These are phyloP conservation scores for Gavialis gangeticus DNA, from an alignment of 2,113 vertebrate genomes.

Conservation along the genomic window DNA sequence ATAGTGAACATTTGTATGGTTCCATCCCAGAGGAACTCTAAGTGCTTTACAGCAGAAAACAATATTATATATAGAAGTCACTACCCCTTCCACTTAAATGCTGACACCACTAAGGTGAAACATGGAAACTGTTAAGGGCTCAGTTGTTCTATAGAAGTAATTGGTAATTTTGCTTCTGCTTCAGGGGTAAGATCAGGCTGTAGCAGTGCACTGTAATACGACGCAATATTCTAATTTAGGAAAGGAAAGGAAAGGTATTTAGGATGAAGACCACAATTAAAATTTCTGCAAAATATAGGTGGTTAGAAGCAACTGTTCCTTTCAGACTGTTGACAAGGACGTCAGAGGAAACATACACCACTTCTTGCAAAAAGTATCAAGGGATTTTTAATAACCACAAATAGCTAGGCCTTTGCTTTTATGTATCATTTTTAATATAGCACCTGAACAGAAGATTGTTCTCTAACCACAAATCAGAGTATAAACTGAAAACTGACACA, in stretches of 20 bases:
- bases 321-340: background rate
- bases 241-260: background rate
- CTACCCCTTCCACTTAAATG: background rate
- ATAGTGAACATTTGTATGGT: background rate
- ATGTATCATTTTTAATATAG: background rate
- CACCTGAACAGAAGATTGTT: background rate
- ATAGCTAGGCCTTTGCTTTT: background rate
- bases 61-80: background rate
- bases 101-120: background rate
- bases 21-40: background rate
- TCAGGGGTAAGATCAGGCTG: background rate
- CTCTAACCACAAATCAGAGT: background rate
- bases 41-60: background rate
- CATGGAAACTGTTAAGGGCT: background rate
- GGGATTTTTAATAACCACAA: background rate
- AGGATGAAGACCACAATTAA: background rate
- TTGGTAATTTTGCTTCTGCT: background rate
- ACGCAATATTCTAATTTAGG: background rate
- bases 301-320: background rate
- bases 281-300: background rate
- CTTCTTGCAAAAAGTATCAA: background rate
- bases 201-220: background rate
- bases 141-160: background rate
- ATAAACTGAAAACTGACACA: background rate
- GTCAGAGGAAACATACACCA: background rate